Evolutionary conservation across 2,797 vertebrate genomes (phyloP).

Genomic region (Threskiornis aethiopicus): DNA sequence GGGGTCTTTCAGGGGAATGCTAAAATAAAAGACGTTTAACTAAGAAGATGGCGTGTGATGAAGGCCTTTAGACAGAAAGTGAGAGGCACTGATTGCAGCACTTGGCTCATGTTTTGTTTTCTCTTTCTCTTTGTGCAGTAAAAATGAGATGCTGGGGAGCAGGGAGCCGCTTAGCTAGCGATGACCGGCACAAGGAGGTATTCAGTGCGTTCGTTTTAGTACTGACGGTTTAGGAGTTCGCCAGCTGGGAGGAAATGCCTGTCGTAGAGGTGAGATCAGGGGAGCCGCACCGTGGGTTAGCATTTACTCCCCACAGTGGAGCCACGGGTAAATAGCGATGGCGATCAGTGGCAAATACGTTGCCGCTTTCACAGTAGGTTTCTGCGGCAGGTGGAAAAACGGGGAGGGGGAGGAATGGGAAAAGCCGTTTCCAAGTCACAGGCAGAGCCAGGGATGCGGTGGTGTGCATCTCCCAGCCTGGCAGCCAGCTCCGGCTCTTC

Average conservation of each 20-base stretch:
- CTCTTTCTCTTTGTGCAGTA: not conserved
- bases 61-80: not conserved
- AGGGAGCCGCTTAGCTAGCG: not conserved
- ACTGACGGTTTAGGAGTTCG: not conserved
- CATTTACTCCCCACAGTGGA: not conserved
- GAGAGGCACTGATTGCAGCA: not conserved
- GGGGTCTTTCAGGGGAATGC: not conserved
- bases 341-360: not conserved
- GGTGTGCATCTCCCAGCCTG: not conserved
- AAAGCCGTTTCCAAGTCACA: not conserved
- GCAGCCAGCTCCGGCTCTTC: not conserved
- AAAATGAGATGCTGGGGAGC: not conserved
- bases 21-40: not conserved
- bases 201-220: not conserved
- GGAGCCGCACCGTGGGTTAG: not conserved
- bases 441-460: not conserved
- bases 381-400: not conserved
- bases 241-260: not conserved
- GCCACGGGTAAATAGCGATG: not conserved
- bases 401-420: not conserved
- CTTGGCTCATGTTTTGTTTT: not conserved
- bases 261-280: not conserved
- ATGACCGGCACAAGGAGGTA: not conserved
- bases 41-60: rapidly evolving
- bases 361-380: not conserved